Evolutionary conservation across 1,140 invertebrate species (phyloP).

Genomic region (Eupristina koningsbergeri): DNA sequence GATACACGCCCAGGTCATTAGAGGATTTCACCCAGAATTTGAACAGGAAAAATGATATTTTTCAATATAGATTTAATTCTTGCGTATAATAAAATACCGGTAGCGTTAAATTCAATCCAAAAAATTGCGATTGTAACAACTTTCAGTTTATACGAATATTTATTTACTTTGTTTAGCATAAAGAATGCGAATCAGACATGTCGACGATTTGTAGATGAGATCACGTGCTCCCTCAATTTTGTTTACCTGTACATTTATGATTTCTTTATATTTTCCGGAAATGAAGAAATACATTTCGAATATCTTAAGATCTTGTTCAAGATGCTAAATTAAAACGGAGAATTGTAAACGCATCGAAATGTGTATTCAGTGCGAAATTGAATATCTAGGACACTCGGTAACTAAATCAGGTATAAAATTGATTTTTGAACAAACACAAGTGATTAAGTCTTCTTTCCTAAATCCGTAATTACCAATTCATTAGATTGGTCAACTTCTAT

Average conservation of each 20-base stretch:
- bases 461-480: constrained; percentile 56
- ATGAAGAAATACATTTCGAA: neutral
- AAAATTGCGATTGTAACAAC: constrained; percentile 58
- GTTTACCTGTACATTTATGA: neutral
- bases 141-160: constrained; percentile 43
- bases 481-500: constrained; percentile 62
- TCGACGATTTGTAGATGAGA: constrained; percentile 17
- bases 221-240: neutral
- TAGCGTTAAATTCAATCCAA: constrained; percentile 67
- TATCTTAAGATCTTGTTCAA: neutral
- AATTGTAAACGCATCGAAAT: neutral
- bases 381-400: neutral
- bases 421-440: constrained; percentile 36
- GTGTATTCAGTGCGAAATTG: neutral
- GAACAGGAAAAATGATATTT: constrained; percentile 21
- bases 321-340: neutral
- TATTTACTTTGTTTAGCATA: constrained; percentile 50
- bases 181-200: constrained; percentile 54
- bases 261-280: constrained; percentile 54
- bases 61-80: constrained; percentile 32
- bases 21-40: constrained; percentile 11
- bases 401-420: neutral
- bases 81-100: constrained; percentile 52
- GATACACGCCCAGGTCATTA: constrained; percentile 40
- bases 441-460: constrained; percentile 51